phyloP scores from a whole-genome alignment of 2,888 invertebrate genomes.

The Agrochola litura region DNA sequence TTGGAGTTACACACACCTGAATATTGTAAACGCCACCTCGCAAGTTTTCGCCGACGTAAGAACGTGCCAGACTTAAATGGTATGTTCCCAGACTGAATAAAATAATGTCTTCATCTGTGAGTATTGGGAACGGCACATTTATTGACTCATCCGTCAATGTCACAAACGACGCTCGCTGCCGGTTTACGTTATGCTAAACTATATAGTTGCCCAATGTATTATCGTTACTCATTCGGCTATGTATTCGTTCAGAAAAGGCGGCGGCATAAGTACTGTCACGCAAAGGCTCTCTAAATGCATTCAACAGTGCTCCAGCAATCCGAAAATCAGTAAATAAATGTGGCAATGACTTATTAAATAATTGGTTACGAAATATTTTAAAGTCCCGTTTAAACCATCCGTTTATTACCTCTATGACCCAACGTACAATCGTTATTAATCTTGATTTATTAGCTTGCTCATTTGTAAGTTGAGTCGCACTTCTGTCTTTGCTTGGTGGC shows the following conservation, averaged over 20 bases:
- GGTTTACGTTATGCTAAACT: too few species aligned
- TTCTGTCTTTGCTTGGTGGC: constrained; percentile 24
- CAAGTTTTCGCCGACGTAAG: constrained; percentile 17
- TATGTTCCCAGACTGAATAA: constrained; percentile 24
- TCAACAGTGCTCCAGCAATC: constrained; percentile 19
- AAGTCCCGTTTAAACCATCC: constrained; percentile 3
- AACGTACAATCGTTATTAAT: constrained; percentile 11
- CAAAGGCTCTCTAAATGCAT: constrained; percentile 21
- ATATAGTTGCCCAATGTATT: too few species aligned
- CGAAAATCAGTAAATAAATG: constrained; percentile 16
- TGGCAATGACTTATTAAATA: constrained; percentile 7
- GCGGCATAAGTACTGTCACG: constrained; percentile 8
- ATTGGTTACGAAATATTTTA: constrained; percentile 1
- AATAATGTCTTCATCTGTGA: constrained; percentile 18
- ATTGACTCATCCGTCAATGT: neutral
- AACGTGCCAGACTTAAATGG: constrained; percentile 21
- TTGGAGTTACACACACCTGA: constrained; percentile 22
- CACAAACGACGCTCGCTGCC: too few species aligned
- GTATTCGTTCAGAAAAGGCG: constrained; percentile 1
- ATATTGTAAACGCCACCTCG: constrained; percentile 16
- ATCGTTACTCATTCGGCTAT: neutral
- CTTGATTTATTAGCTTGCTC: constrained; percentile 24
- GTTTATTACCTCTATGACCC: constrained; percentile 11
- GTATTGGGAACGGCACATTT: constrained; percentile 10
- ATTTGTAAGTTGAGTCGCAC: constrained; percentile 21